Evolutionary conservation across 2,888 invertebrate species (phyloP), one percentile per base, ranked within the genome.

Genomic region (Adineta ricciae): DNA sequence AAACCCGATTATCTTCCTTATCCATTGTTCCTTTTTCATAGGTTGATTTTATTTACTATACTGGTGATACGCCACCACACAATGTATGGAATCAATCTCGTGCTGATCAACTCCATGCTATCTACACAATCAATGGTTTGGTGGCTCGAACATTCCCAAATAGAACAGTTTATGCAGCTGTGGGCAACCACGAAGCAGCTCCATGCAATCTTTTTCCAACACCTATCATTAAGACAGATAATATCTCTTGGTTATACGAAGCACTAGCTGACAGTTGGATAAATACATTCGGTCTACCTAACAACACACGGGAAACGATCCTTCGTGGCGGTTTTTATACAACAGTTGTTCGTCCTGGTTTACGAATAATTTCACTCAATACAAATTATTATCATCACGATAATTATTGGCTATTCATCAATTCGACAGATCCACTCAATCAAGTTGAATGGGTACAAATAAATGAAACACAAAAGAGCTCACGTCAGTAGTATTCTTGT

Each of bases 331-430:
- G 95, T 19, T 96, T 93, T 88, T 96, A 95, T 90, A 94, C 94
- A 0, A 91, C 93, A 27, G 89, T 93, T 0, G 92, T 94, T 0
- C 92, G 91, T 84, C 92, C 93, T 4, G 95, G 95, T 0, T 92
- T 95, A 86, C 92, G 94, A 87, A 92, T 95, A 9, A 93, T 96
- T 86, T 94, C 93, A 0, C 88, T 96, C 1, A 96, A 96, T 88
- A 95, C 93, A 88, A 95, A 95, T 88, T 93, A 94, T 86, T 94
- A 94, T 87, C 96, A 96, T 90, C 95, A 95, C 89, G 95, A 95
- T 89, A 96, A 96, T 91, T 97, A 96, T 96, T 95, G 95, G 94
- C 87, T 95, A 46, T 92, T 93, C 32, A 91, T 97, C 87, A 97
- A 94, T 87, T 93, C 96, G 88, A 97, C 96, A 0, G 94, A 95